Conservation (phyloP, 2,888 invertebrate species). For the Dysmachus trigonus region DNA sequence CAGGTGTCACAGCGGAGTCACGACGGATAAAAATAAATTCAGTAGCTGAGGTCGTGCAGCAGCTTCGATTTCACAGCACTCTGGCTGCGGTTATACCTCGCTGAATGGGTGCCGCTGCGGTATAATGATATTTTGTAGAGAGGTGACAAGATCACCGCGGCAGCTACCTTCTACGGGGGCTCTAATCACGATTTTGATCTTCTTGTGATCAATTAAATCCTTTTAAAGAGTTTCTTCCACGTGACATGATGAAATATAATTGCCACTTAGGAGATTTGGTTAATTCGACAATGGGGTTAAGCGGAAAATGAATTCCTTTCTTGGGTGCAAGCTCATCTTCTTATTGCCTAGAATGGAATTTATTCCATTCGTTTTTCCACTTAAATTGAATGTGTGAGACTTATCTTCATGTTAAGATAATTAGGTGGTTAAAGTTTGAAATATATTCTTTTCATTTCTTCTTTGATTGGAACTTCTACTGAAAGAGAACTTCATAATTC, state of each 20-base stretch:
- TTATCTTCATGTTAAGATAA: not conserved
- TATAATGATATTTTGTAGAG: slow-evolving; percentile 18
- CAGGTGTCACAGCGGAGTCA: slow-evolving; percentile 27
- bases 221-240: not conserved
- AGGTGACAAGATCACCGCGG: slow-evolving; percentile 18
- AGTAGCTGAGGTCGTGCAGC: slow-evolving; percentile 30
- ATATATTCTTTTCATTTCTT: not conserved
- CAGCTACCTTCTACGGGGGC: not conserved
- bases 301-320: not conserved
- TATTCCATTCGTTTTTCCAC: not conserved
- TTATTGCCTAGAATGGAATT: not conserved
- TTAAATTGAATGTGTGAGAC: not conserved
- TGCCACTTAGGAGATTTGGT: slow-evolving; percentile 17
- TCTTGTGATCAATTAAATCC: slow-evolving; percentile 24
- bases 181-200: slow-evolving; percentile 24
- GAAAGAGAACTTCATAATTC: not conserved
- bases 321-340: not conserved
- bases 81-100: not conserved
- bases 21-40: slow-evolving; percentile 26
- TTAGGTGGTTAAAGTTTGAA: not conserved
- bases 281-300: not conserved
- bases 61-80: not conserved
- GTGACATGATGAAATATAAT: slow-evolving; percentile 19
- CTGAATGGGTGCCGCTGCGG: slow-evolving; percentile 5
- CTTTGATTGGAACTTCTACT: not conserved